Conservation (phyloP, 2,888 invertebrate genomes). For the Tuberolachnus salignus region DNA sequence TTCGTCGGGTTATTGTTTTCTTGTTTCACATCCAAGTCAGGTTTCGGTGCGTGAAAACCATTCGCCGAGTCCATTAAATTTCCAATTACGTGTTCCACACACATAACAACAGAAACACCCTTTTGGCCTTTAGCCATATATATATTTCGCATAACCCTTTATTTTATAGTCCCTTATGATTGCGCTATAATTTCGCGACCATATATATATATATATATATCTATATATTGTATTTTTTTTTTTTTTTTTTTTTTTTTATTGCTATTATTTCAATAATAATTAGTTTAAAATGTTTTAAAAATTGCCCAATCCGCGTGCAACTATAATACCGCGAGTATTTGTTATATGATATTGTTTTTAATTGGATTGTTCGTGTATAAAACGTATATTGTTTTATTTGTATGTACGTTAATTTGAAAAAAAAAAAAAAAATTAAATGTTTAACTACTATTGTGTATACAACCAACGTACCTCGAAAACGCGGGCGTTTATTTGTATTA, state of each 20-base stretch:
- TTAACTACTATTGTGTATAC: too few relatives aligned
- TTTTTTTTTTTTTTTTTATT: too few relatives aligned
- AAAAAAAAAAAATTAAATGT: too few relatives aligned
- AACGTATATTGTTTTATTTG: too few relatives aligned
- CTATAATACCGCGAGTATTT: too few relatives aligned
- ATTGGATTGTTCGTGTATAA: too few relatives aligned
- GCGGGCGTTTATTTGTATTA: too few relatives aligned
- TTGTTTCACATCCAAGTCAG: constrained; percentile 54
- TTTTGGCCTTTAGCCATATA: constrained; percentile 43
- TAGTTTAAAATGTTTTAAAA: constrained; percentile 27
- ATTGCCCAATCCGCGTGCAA: background rate
- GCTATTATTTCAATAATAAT: constrained; percentile 9
- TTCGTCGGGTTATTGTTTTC: constrained; percentile 48
- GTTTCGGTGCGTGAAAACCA: constrained; percentile 53
- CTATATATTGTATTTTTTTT: too few relatives aligned
- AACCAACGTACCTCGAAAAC: too few relatives aligned
- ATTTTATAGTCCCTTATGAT: constrained; percentile 22
- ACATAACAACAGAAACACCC: constrained; percentile 45
- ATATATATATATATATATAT: background rate
- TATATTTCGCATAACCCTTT: constrained; percentile 33
- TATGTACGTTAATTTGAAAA: too few relatives aligned
- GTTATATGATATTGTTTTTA: too few relatives aligned
- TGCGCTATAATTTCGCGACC: constrained; percentile 22
- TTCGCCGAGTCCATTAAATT: constrained; percentile 53
- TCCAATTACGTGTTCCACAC: constrained; percentile 51